These are phyloP conservation scores for Dinocampus coccinellae DNA, from an alignment of 2,888 invertebrate genomes.

Conservation along the genomic window DNA sequence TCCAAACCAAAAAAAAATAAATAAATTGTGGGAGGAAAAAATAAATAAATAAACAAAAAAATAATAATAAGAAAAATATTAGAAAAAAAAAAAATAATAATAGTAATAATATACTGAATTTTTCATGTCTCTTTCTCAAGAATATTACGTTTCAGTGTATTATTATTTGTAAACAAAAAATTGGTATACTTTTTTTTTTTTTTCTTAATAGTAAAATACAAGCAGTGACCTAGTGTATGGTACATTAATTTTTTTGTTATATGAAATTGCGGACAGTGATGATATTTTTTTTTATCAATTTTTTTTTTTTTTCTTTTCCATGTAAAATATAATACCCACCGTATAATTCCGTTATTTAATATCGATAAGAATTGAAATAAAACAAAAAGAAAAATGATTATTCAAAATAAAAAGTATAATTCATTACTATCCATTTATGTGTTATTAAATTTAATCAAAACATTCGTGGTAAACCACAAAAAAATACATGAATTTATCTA, in stretches of 20 bases:
- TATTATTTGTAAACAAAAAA: not conserved
- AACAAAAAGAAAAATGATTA: slow-evolving; percentile 66
- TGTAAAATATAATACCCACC: slow-evolving; percentile 67
- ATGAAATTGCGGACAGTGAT: slow-evolving; percentile 49
- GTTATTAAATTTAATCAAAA: too few species aligned
- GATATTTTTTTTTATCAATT: too few species aligned
- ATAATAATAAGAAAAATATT: not conserved
- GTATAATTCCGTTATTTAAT: slow-evolving; percentile 67
- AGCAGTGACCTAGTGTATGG: slow-evolving; percentile 7
- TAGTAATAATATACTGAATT: slow-evolving; percentile 28
- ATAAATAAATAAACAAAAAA: not conserved
- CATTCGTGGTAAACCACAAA: too few species aligned
- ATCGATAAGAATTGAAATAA: slow-evolving; percentile 67
- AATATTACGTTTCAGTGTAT: slow-evolving; percentile 2
- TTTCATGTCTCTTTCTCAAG: slow-evolving; percentile 36
- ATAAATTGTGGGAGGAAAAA: not conserved
- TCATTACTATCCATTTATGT: not conserved
- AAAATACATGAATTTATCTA: not conserved
- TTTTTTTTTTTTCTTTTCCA: too few species aligned
- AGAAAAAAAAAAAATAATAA: too few species aligned
- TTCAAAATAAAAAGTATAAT: slow-evolving; percentile 48
- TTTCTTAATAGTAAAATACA: not conserved
- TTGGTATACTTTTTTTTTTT: not conserved
- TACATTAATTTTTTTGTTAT: slow-evolving; percentile 41
- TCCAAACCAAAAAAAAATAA: slow-evolving; percentile 22